Evolutionary conservation across 37 sponge, comb jelly and placozoan species (phyloP).

Genomic region (Ephydatia muelleri): DNA sequence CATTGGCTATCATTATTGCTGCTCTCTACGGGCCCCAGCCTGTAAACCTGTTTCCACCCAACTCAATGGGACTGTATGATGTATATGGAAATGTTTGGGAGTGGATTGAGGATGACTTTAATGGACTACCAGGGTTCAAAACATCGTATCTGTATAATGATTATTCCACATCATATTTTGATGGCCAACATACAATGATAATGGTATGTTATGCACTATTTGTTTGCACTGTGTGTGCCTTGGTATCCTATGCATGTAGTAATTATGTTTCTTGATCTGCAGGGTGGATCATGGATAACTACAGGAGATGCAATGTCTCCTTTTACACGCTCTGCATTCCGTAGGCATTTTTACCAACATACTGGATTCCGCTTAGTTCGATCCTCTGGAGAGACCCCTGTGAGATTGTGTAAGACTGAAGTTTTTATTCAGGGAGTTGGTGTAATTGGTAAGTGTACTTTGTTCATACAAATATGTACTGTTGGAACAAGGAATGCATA

Average conservation of each 20-base stretch:
- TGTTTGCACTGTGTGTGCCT: not conserved
- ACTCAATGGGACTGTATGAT: slow-evolving; percentile 69
- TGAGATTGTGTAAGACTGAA: slow-evolving; percentile 54
- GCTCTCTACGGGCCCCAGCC: slow-evolving; percentile 34
- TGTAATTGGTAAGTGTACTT: slow-evolving; percentile 43
- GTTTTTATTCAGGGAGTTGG: slow-evolving; percentile 63
- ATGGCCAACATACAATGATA: slow-evolving; percentile 72
- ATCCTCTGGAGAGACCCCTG: slow-evolving; percentile 49
- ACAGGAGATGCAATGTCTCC: slow-evolving; percentile 59
- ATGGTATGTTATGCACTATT: slow-evolving; percentile 33
- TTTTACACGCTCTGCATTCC: slow-evolving; percentile 56
- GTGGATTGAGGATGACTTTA: slow-evolving; percentile 82
- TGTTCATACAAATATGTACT: too few species aligned
- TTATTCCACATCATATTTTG: slow-evolving; percentile 77
- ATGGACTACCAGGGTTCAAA: slow-evolving; percentile 77
- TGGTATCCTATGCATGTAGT: not conserved
- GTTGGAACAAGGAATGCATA: too few species aligned
- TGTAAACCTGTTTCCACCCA: slow-evolving; percentile 70
- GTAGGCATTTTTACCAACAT: slow-evolving; percentile 88
- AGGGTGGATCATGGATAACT: slow-evolving; percentile 87
- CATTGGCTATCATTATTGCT: not conserved
- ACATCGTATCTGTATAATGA: slow-evolving; percentile 80
- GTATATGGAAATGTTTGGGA: slow-evolving; percentile 87
- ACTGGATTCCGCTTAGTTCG: slow-evolving; percentile 76
- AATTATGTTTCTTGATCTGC: not conserved